These are phyloP conservation scores for Cynopterus brachyotis DNA, from an alignment of 2,113 vertebrate genomes.

Conservation along the genomic window DNA sequence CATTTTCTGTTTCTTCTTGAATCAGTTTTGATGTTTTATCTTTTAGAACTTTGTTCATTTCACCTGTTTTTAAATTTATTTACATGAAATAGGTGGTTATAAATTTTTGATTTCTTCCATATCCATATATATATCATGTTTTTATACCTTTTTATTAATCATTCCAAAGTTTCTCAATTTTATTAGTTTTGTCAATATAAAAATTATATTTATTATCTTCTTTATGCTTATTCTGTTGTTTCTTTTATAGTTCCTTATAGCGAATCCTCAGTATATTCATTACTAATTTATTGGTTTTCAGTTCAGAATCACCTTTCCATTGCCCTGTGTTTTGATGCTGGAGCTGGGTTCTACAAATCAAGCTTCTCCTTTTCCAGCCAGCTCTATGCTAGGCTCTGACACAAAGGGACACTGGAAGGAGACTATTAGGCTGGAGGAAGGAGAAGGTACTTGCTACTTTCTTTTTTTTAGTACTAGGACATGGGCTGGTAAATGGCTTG, in stretches of 20 bases:
- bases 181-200: not conserved
- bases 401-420: no score
- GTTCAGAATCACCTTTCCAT: not conserved
- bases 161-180: not conserved
- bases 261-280: not conserved
- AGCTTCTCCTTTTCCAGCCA: not conserved
- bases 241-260: not conserved
- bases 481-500: no score
- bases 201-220: not conserved
- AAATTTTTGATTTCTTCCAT: not conserved
- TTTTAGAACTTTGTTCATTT: not conserved
- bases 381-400: not conserved
- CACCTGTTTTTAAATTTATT: not conserved
- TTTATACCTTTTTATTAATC: slow-evolving; percentile 5
- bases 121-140: not conserved
- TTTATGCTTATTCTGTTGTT: not conserved
- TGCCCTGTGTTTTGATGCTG: not conserved
- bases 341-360: not conserved
- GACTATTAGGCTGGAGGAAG: not conserved
- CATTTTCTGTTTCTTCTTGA: not conserved
- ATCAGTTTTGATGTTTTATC: not conserved
- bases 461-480: not conserved
- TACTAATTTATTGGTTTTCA: not conserved
- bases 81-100: not conserved
- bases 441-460: not conserved